Percentiles rank a stretch among this genome's conserved stretches.
phyloP scores from a whole-genome alignment of 2,113 vertebrate genomes.

The Tupaia chinensis region DNA sequence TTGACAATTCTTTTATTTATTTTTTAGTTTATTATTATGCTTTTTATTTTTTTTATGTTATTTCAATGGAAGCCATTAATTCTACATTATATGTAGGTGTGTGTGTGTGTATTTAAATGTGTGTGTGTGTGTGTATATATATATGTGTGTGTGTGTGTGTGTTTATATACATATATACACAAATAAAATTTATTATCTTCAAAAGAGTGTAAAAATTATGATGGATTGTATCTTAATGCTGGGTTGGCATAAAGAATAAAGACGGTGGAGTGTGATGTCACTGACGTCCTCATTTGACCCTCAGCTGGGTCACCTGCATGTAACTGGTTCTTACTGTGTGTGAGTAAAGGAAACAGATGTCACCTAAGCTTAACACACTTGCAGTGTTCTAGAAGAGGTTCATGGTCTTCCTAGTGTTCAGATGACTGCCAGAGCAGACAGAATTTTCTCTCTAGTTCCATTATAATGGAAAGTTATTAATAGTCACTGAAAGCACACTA shows the following conservation, averaged over 20 bases:
- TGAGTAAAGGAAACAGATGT: not conserved
- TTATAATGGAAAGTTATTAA: not conserved
- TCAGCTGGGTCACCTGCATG: not conserved
- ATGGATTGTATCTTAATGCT: not conserved
- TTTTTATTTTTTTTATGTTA: too few species aligned
- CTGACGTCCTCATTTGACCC: not conserved
- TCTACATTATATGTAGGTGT: not conserved
- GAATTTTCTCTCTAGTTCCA: not conserved
- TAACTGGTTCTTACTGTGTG: not conserved
- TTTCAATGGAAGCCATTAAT: not conserved
- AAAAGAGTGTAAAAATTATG: not conserved
- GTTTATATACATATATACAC: too few species aligned
- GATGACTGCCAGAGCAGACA: not conserved
- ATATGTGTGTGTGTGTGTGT: too few species aligned
- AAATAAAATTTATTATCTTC: not conserved
- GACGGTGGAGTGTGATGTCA: not conserved
- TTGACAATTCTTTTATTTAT: too few species aligned
- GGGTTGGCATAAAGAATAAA: not conserved
- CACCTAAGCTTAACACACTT: not conserved
- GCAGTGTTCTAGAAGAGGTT: not conserved
- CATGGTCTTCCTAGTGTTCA: not conserved
- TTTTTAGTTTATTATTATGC: too few species aligned
- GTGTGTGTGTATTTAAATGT: not conserved
- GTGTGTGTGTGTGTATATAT: too few species aligned
- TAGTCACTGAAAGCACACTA: not conserved